Base-by-base conservation (phyloP, 2,113 vertebrate species). In the Chionis minor region DNA sequence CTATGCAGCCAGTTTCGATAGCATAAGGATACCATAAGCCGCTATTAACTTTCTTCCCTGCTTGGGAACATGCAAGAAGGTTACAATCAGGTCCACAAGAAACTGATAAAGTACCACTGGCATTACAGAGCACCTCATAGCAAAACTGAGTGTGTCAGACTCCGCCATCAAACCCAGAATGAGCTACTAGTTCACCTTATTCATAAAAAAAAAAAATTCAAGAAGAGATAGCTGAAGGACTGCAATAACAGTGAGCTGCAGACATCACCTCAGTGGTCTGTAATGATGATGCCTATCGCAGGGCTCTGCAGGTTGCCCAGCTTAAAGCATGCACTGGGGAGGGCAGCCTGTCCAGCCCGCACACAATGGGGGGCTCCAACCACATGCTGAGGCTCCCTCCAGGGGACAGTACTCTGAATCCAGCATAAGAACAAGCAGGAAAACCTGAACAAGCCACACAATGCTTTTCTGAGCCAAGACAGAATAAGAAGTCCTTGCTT, bases 281-380 rank as follows among this genome's bases (percentile, higher is more conserved):
- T 22, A 77, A 3, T 72, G 52, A 14, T 2, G 0, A 18, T 21
- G 51, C 66, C 56, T 38, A 19, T 38, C 2, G 0, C 8, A 21
- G 24, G 30, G 73, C 58, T 26, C 62, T 51, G 40, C 1, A 1
- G 33, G 42, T 3, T 66, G 32, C 38, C 55, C 72, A 66, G 72
- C 40, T n/a, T 13, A 32, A 51, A 49, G 56, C 32, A 12, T 2
- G 14, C 35, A 22, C 56, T 17, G 10, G 12, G 62, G 44, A 61
- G 24, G 4, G 20, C 67, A 88, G 56, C 52, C 45, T 33, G 27
- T 40, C 61, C 56, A 79, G 5, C 28, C 33, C 4, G 2, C 56
- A 24, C 42, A 23, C 23, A 4, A 4, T 7, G 15, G 21, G 23
- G 32, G 28, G 14, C 33, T 69, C 73, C 42, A 55, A 45, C 73